phyloP scores from a whole-genome alignment of 2,888 invertebrate species.

The Sepioteuthis lessoniana region DNA sequence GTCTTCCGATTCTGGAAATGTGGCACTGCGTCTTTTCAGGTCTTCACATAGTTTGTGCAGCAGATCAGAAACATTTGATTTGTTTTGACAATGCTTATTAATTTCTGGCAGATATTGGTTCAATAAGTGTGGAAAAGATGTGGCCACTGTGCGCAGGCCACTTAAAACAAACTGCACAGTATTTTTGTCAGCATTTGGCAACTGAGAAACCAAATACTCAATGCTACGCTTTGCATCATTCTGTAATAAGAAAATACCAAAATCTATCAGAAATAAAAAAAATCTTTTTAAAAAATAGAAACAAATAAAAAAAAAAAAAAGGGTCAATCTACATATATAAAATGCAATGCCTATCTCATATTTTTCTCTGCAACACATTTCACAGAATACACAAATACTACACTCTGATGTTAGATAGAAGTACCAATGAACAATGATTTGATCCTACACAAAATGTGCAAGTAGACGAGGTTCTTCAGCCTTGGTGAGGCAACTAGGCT shows the following conservation, averaged over 20 bases:
- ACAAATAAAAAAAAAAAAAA: too few species aligned
- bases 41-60: constrained; percentile 75
- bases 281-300: too few species aligned
- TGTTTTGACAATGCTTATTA: constrained; percentile 78
- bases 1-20: constrained; percentile 37
- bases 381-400: too few species aligned
- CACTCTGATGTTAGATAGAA: too few species aligned
- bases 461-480: too few species aligned
- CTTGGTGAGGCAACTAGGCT: too few species aligned
- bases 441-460: too few species aligned
- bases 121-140: constrained; percentile 86
- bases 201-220: constrained; percentile 85
- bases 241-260: constrained; percentile 75
- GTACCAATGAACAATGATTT: too few species aligned
- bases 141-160: constrained; percentile 87
- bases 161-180: constrained; percentile 85
- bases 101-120: constrained; percentile 85
- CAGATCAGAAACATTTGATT: constrained; percentile 72
- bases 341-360: too few species aligned
- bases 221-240: constrained; percentile 87
- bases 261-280: background rate
- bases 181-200: constrained; percentile 83
- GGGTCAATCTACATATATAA: too few species aligned
- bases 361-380: too few species aligned
- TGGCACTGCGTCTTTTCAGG: constrained; percentile 59